phyloP scores from a whole-genome alignment of 2,888 invertebrate genomes.

The Ernsta delagoae region DNA sequence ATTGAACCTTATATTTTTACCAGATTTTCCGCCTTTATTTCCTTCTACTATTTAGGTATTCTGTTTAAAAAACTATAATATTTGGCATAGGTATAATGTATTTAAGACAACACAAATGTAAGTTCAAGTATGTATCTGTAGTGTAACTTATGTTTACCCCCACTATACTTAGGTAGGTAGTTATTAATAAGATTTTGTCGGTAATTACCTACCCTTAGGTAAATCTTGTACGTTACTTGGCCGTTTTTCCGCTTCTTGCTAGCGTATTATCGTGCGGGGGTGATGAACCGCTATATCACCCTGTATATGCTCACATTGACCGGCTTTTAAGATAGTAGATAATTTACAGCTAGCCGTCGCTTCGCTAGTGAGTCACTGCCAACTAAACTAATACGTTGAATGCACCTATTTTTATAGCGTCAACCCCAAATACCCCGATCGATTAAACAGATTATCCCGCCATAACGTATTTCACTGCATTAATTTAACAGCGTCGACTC shows the following conservation, averaged over 20 bases:
- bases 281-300: neutral
- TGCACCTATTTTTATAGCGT: conserved; percentile 64
- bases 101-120: too few relatives aligned
- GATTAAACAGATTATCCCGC: conserved; percentile 34
- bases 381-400: conserved; percentile 78
- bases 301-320: neutral
- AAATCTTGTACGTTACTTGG: neutral
- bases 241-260: neutral
- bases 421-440: conserved; percentile 20
- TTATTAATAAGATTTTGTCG: too few relatives aligned
- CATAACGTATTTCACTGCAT: conserved; percentile 37
- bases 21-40: too few relatives aligned
- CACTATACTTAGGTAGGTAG: too few relatives aligned
- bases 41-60: too few relatives aligned
- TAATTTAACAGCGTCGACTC: conserved; percentile 41
- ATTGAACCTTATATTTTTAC: neutral
- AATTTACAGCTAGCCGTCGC: conserved; percentile 58
- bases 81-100: too few relatives aligned
- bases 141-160: too few relatives aligned
- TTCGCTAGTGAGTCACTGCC: conserved; percentile 68
- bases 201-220: too few relatives aligned
- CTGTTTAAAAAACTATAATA: too few relatives aligned
- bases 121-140: too few relatives aligned
- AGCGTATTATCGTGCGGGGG: too few relatives aligned
- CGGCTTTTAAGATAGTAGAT: conserved; percentile 72